phyloP scores from a whole-genome alignment of 1,140 invertebrate species.

The Zaprionus ghesquierei region DNA sequence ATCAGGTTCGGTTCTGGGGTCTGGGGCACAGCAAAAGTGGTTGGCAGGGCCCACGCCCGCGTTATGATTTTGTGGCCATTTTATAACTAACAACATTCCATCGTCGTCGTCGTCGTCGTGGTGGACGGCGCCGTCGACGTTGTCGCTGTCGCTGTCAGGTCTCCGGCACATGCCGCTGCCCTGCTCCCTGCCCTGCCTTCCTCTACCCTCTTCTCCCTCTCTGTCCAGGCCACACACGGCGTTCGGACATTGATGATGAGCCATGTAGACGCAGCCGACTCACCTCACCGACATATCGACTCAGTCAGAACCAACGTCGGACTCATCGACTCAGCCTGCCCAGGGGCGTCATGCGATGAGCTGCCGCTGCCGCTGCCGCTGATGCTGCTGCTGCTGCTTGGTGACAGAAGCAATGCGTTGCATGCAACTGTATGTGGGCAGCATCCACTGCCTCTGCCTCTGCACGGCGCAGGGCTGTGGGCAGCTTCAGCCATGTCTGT shows the following conservation, averaged over 20 bases:
- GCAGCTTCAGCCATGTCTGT: not conserved
- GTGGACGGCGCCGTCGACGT: slow-evolving; percentile 12
- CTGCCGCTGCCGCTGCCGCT: not conserved
- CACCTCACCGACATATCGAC: slow-evolving; percentile 3
- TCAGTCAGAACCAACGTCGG: not conserved
- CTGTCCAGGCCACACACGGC: slow-evolving; percentile 59
- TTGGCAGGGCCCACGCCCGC: slow-evolving; percentile 62
- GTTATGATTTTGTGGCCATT: slow-evolving; percentile 81
- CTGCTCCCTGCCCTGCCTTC: not conserved
- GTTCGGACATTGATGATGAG: slow-evolving; percentile 52
- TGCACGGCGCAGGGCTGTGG: not conserved
- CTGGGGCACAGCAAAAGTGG: slow-evolving; percentile 43
- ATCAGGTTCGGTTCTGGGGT: slow-evolving; percentile 68
- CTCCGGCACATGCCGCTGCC: not conserved
- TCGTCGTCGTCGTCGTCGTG: slow-evolving; percentile 41
- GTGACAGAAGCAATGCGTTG: slow-evolving; percentile 30
- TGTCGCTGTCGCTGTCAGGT: slow-evolving; percentile 24
- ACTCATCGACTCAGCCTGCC: slow-evolving; percentile 8
- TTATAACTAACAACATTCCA: slow-evolving; percentile 81
- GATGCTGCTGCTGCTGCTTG: slow-evolving; percentile 11
- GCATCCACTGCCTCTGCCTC: not conserved
- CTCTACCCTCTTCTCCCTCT: not conserved
- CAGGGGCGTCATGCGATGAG: slow-evolving; percentile 19
- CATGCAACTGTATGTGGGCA: slow-evolving; percentile 30
- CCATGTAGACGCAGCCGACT: slow-evolving; percentile 15